A percentile compares a stretch with the other conserved stretches of the same genome.
These are phyloP conservation scores for Syritta pipiens DNA, from an alignment of 2,888 invertebrate genomes.

Conservation along the genomic window DNA sequence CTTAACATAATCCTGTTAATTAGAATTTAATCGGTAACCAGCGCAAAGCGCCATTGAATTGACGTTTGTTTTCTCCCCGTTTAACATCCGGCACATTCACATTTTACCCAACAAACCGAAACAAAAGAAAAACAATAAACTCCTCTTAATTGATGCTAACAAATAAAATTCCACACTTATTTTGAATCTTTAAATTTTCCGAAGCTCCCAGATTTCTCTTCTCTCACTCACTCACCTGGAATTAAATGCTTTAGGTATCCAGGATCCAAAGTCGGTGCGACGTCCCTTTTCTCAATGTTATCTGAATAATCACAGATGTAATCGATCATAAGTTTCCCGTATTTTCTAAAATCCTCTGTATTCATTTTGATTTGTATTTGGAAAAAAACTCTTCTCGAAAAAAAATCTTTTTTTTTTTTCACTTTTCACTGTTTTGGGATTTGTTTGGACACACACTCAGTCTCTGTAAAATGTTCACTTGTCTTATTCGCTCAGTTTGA, in stretches of 20 bases:
- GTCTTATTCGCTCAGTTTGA: conserved; percentile 25
- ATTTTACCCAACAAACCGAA: too few species aligned
- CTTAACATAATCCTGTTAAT: too few species aligned
- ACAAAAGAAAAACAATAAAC: too few species aligned
- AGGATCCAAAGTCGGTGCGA: conserved; percentile 88
- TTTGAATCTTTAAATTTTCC: not conserved
- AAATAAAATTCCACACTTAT: not conserved
- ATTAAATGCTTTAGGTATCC: conserved; percentile 87
- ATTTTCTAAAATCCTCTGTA: conserved; percentile 85
- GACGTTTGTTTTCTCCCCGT: not conserved
- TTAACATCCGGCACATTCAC: conserved; percentile 15
- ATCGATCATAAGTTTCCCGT: conserved; percentile 91
- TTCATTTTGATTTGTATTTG: conserved; percentile 82
- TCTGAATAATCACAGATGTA: conserved; percentile 89
- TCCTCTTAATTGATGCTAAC: conserved; percentile 12
- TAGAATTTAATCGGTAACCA: too few species aligned
- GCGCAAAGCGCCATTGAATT: too few species aligned
- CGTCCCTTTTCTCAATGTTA: conserved; percentile 84
- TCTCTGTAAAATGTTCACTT: not conserved
- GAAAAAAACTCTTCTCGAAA: not conserved
- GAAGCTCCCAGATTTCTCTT: not conserved
- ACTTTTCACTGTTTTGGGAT: not conserved
- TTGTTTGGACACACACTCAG: not conserved
- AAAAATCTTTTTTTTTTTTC: not conserved
- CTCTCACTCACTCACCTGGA: conserved; percentile 79